Conservation (phyloP, 2,797 vertebrate species). For the Sebastes hubbsi region DNA sequence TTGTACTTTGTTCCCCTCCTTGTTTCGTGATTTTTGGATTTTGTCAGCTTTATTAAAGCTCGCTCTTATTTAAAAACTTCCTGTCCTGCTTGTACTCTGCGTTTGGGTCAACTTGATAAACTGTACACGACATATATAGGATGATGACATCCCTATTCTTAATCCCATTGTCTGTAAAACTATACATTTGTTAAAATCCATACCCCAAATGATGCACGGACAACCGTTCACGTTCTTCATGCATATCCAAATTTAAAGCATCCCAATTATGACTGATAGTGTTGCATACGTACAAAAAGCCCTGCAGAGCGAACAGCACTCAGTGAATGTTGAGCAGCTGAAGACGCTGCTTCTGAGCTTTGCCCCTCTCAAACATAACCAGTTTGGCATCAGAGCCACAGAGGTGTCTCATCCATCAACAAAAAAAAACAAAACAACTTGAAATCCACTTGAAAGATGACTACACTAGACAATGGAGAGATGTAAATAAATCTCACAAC, state of each 20-base stretch:
- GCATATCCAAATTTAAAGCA: neutral
- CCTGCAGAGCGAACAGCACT: neutral
- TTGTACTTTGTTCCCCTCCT: too few species aligned
- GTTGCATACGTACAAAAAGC: neutral
- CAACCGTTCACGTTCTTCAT: neutral
- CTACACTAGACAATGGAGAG: neutral
- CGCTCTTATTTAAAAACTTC: too few species aligned
- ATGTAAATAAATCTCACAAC: slow-evolving; percentile 3
- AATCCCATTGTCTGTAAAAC: neutral
- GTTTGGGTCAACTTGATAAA: too few species aligned
- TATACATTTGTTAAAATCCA: neutral
- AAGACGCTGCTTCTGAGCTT: neutral
- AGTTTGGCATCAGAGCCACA: neutral
- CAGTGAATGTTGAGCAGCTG: neutral
- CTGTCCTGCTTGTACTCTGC: too few species aligned
- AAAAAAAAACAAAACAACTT: neutral
- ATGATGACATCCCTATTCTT: neutral
- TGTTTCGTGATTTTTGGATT: too few species aligned
- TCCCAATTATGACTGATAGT: neutral
- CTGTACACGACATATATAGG: too few species aligned
- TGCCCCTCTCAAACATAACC: neutral
- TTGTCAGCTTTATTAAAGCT: too few species aligned
- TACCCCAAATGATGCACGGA: neutral
- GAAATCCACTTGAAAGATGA: slow-evolving; percentile 5
- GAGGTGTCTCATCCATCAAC: slow-evolving; percentile 10